Base-by-base conservation (phyloP, 2,888 invertebrate genomes). In the Uropetala carovei region DNA sequence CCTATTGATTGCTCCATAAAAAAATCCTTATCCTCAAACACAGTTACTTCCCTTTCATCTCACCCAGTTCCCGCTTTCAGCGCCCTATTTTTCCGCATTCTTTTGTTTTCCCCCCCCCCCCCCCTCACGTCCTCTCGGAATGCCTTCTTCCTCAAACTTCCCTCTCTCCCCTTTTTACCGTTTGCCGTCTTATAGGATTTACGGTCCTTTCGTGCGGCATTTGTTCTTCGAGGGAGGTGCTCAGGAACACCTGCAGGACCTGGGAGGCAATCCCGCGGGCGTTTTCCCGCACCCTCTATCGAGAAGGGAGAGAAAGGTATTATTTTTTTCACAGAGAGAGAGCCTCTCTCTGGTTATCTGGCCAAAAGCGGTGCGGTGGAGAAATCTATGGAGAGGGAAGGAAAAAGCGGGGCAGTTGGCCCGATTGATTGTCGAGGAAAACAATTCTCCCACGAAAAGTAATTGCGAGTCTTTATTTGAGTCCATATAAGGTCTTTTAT, bases 211-310 rank as follows among this genome's bases (percentile, higher is more conserved):
- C 43, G 58, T 43, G 43, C 59, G 18, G 89, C 89, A 89, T 89
- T 89, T 89, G 89, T 89, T 89, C 89, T 64, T 64, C 18, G 43
- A 14, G 43, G 18, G 13, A 43, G 64, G 43, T 43, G 64, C 89
- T 64, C 89, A 56, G 56, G 43, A 89, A 89, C 89, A 89, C 89
- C 64, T 89, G 89, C 89, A 68, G 43, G n/a, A 75, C 75, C 75
- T 43, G 89, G 43, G 16, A 13, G 43, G 64, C 64, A n/a, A 89
- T 89, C 89, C 68, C 89, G 56, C 43, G 89, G 89, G 89, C 18
- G 64, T 43, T 89, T 75, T 89, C 7, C 60, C 43, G 60, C 43
- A 64, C 30, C 83, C 83, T 83, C 57, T 43, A 18, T 60, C 43
- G 89, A 5, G 43, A n/a, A 18, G 30, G 59, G 27, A 27, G 30